Percentiles rank a stretch among this genome's conserved stretches.
These are phyloP conservation scores for Nymphalis c-album DNA, from an alignment of 2,888 invertebrate genomes.

Conservation along the genomic window DNA sequence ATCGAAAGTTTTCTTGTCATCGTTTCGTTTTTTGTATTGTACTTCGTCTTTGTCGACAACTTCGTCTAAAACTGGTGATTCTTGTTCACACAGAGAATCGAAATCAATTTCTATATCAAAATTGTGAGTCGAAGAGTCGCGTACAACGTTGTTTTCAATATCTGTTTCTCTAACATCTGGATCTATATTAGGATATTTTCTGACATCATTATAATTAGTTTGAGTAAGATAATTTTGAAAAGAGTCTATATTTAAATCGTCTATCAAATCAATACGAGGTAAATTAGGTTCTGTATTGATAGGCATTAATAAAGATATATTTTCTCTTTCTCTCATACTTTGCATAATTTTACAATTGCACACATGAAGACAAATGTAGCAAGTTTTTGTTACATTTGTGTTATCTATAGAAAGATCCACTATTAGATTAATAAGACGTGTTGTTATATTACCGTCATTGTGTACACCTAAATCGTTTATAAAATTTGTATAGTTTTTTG, in stretches of 20 bases:
- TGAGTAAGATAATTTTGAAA: conserved; percentile 51
- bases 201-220: conserved; percentile 31
- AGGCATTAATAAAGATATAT: conserved; percentile 36
- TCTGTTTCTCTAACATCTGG: conserved; percentile 11
- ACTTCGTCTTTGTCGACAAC: too few relatives aligned
- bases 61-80: conserved; percentile 35
- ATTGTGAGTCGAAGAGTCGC: conserved; percentile 42
- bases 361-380: conserved; percentile 70
- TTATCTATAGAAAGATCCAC: conserved; percentile 72
- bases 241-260: conserved; percentile 55
- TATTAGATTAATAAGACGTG: conserved; percentile 64
- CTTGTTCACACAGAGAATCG: conserved; percentile 34
- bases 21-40: not conserved
- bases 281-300: conserved; percentile 51
- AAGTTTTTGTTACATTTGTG: conserved; percentile 51
- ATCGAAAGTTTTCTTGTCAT: conserved; percentile 62
- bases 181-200: not conserved
- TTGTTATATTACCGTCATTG: conserved; percentile 61
- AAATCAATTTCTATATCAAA: conserved; percentile 59
- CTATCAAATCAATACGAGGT: conserved; percentile 62
- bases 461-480: conserved; percentile 67
- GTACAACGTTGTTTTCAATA: conserved; percentile 21
- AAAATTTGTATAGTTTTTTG: conserved; percentile 70
- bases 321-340: conserved; percentile 45
- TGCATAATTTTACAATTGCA: conserved; percentile 65